These are phyloP conservation scores for Coptodon bakossiorum DNA, from an alignment of 2,113 vertebrate species.

Conservation along the genomic window DNA sequence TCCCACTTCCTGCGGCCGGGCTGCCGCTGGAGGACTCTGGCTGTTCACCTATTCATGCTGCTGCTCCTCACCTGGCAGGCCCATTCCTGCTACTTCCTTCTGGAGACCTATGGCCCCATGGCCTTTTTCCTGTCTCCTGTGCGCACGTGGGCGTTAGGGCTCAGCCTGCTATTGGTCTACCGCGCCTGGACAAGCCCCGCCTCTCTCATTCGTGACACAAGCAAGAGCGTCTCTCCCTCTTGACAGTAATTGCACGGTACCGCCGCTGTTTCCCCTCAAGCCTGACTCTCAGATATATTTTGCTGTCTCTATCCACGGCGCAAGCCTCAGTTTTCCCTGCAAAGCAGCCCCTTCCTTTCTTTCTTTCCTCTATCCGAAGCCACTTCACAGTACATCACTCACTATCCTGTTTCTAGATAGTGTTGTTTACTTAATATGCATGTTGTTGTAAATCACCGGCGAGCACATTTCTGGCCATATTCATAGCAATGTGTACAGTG, in stretches of 20 bases:
- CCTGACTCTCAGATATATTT: slow-evolving; percentile 41
- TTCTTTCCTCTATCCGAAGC: not conserved
- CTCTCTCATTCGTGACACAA: slow-evolving; percentile 65
- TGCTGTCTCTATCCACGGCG: not conserved
- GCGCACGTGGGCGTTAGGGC: slow-evolving; percentile 80
- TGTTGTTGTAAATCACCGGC: slow-evolving; percentile 45
- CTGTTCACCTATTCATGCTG: slow-evolving; percentile 75
- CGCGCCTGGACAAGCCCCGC: slow-evolving; percentile 78
- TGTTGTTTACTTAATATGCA: slow-evolving; percentile 61
- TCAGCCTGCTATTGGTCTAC: slow-evolving; percentile 75
- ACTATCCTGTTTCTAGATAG: slow-evolving; percentile 30
- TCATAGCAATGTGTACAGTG: slow-evolving; percentile 39
- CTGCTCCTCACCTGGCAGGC: slow-evolving; percentile 86
- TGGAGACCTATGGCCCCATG: slow-evolving; percentile 80
- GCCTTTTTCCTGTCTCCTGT: slow-evolving; percentile 89
- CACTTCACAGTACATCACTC: slow-evolving; percentile 2
- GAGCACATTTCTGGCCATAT: slow-evolving; percentile 42
- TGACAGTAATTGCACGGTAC: slow-evolving; percentile 64
- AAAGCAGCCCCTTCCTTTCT: not conserved
- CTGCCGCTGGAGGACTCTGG: slow-evolving; percentile 49
- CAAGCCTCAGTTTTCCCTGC: not conserved
- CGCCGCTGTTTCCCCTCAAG: not conserved
- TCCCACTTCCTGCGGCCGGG: slow-evolving; percentile 75
- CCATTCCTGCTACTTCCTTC: slow-evolving; percentile 86
- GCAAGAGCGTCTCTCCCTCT: slow-evolving; percentile 74